These are phyloP conservation scores for Lepidocyrtinus sp. DNA, from an alignment of 2,888 invertebrate species.

Conservation along the genomic window DNA sequence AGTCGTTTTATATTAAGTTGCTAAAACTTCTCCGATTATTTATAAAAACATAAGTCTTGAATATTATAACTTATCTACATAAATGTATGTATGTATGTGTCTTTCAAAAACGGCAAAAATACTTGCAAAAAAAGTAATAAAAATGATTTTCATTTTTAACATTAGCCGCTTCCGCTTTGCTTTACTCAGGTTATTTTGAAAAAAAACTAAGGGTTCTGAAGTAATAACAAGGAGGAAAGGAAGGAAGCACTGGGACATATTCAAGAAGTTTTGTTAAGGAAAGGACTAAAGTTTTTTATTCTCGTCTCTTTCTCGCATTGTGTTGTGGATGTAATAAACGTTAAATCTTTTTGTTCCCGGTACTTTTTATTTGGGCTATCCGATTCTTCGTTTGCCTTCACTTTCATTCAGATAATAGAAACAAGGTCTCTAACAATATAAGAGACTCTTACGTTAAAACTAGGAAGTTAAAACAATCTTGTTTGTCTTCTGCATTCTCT, in stretches of 20 bases:
- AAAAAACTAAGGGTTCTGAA: not conserved
- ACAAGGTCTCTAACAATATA: not conserved
- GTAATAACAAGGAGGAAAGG: not conserved
- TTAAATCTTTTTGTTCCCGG: constrained; percentile 18
- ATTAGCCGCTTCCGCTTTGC: not conserved
- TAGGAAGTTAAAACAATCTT: not conserved
- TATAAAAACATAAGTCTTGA: too few species aligned
- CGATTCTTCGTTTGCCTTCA: constrained; percentile 2
- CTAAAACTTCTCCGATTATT: too few species aligned
- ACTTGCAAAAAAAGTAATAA: constrained; percentile 8
- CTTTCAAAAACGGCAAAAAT: too few species aligned
- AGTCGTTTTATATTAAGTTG: too few species aligned
- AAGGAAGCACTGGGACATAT: not conserved
- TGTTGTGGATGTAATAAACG: constrained; percentile 30
- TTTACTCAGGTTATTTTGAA: constrained; percentile 9
- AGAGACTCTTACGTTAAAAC: not conserved
- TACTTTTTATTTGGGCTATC: constrained; percentile 14
- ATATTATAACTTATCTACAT: too few species aligned
- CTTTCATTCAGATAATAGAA: constrained; percentile 3
- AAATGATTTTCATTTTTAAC: constrained; percentile 2
- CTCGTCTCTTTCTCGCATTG: constrained; percentile 28
- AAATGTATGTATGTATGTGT: too few species aligned
- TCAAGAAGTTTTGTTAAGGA: constrained; percentile 1
- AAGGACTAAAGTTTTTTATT: constrained; percentile 17
- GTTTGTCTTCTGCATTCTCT: not conserved